Base-by-base conservation (phyloP, 2,797 vertebrate genomes). In the Sphaeramia orbicularis region DNA sequence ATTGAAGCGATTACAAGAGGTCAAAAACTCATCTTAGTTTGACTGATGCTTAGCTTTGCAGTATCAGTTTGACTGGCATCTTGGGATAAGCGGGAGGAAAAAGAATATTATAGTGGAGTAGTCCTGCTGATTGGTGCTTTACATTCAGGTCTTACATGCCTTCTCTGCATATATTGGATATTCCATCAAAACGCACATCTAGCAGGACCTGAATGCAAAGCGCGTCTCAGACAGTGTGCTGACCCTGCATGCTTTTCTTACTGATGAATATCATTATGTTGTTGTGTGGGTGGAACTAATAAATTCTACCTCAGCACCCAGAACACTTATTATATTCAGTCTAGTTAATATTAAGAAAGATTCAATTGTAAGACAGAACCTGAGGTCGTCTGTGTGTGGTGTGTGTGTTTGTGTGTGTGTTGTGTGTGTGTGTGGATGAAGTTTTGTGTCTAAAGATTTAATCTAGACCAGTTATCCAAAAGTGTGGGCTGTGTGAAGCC, bases 191-290 rank as follows among this genome's bases (percentile, higher is more conserved):
- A 66, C 43, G 35, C 13, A 24, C 36, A 76, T n/a, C 30, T 53
- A 65, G 14, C 42, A 58, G 68, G 42, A 55, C 49, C 14, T 54
- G 21, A 18, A 43, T 62, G 12, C 51, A 47, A 19, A 63, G 58
- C 63, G 65, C 61, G 40, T 38, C 13, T 57, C 44, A 56, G 64
- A 56, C 43, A 50, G 41, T 18, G 10, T 71, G 73, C 67, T 83
- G 75, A 78, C 65, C 40, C 8, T 30, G 57, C 73, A 38, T 42
- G 10, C 40, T 68, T 32, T 50, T 56, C 24, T 43, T 69, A 55
- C 73, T 66, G 36, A 71, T 72, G 59, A 76, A 85, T 74, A 75
- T 67, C 66, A 65, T 83, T 74, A 76, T 56, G 15, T 24, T 60
- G 30, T 51, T 42, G 14, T 63, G 55, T 50, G 66, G 53, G 64